phyloP scores from a whole-genome alignment of 2,113 vertebrate genomes.

The Dasyprocta punctata region DNA sequence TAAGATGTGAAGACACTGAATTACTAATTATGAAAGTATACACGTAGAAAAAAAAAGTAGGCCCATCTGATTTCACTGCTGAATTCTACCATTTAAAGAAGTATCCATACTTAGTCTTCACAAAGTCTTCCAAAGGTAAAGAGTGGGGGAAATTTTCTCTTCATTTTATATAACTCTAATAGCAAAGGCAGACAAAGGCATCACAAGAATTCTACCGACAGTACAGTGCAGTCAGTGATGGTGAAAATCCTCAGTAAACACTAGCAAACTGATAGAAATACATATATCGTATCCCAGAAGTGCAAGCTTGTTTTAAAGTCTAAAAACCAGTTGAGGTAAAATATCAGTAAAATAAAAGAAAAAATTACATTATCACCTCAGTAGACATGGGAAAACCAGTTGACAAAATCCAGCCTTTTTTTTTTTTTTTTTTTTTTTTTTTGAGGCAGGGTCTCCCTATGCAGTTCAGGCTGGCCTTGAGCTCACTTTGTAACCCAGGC shows the following conservation, averaged over 20 bases:
- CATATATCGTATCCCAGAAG: not conserved
- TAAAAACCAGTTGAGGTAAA: not conserved
- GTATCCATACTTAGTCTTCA: not conserved
- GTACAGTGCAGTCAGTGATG: not conserved
- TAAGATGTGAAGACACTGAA: not conserved
- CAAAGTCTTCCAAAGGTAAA: not conserved
- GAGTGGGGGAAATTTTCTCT: not conserved
- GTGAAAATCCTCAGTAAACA: not conserved
- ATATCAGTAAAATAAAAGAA: not conserved
- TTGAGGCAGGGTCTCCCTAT: too few species aligned
- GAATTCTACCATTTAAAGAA: slow-evolving; percentile 38
- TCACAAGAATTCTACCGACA: not conserved
- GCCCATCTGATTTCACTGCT: not conserved
- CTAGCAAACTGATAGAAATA: not conserved
- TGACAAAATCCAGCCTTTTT: not conserved
- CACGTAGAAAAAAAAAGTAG: not conserved
- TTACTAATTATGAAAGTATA: not conserved
- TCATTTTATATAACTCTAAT: slow-evolving; percentile 22
- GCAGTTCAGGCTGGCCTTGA: too few species aligned
- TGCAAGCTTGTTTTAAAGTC: not conserved
- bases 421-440: not conserved
- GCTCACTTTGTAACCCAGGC: too few species aligned
- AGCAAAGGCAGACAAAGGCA: not conserved
- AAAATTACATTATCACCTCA: not conserved
- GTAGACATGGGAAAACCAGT: not conserved